A percentile compares a stretch with the other conserved stretches of the same genome.
These are phyloP conservation scores for Brachyptera putata DNA, from an alignment of 2,888 invertebrate genomes.

Conservation along the genomic window DNA sequence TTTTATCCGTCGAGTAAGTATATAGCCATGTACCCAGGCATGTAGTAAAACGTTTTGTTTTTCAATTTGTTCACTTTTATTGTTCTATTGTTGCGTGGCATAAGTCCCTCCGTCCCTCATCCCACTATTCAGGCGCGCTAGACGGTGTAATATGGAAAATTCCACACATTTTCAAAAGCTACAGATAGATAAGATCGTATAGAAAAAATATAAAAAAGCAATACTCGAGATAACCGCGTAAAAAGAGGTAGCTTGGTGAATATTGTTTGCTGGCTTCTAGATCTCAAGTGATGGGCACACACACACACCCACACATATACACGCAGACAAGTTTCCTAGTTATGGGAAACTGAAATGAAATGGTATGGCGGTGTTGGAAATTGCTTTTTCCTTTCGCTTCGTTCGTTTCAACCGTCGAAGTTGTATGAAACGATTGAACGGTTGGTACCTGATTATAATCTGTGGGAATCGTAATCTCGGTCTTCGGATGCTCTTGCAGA, in stretches of 20 bases:
- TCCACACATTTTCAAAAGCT: slow-evolving; percentile 11
- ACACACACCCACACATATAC: too few species aligned
- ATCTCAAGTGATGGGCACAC: too few species aligned
- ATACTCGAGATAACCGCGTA: too few species aligned
- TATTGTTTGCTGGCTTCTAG: background rate
- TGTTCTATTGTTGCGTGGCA: slow-evolving; percentile 20
- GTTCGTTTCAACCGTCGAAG: slow-evolving; percentile 4
- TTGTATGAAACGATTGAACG: slow-evolving; percentile 4
- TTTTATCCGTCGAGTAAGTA: slow-evolving; percentile 2
- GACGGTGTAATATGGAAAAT: slow-evolving; percentile 16
- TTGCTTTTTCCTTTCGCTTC: slow-evolving; percentile 18
- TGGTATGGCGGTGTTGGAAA: slow-evolving; percentile 17
- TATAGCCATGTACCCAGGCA: too few species aligned
- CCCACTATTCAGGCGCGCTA: too few species aligned
- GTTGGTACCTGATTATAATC: slow-evolving; percentile 2
- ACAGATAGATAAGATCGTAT: slow-evolving; percentile 1
- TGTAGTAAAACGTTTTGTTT: too few species aligned
- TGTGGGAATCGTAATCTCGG: too few species aligned
- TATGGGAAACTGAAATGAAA: background rate
- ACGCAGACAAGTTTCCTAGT: slow-evolving; percentile 6
- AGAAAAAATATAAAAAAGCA: background rate
- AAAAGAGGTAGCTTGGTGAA: too few species aligned
- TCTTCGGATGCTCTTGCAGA: too few species aligned
- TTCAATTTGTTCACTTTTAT: slow-evolving; percentile 17
- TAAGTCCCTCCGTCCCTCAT: too few species aligned